A percentile compares a stretch with the other conserved stretches of the same genome.
Conservation (phyloP, 2,113 vertebrate species). For the Rhegmatorhina hoffmannsi region DNA sequence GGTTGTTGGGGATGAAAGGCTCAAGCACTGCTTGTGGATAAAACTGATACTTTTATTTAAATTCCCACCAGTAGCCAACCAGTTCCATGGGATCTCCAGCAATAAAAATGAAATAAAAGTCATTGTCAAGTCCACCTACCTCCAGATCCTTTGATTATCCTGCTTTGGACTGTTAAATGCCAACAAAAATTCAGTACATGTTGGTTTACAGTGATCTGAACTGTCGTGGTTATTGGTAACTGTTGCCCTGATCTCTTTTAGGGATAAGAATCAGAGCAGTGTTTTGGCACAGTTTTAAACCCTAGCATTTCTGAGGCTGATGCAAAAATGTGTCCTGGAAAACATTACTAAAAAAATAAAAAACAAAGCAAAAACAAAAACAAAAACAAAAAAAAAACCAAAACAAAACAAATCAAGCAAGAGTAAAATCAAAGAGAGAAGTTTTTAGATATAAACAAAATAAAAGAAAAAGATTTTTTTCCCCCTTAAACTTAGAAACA, state of each 20-base stretch:
- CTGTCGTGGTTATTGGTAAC: not conserved
- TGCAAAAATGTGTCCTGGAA: not conserved
- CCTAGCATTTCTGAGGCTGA: accelerated
- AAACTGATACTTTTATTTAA: not conserved
- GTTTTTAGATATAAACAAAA: not conserved
- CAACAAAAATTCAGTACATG: accelerated
- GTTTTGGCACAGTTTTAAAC: not conserved
- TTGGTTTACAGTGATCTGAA: not conserved
- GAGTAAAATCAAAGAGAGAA: not conserved
- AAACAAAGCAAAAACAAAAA: not conserved
- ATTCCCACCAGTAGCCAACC: not conserved
- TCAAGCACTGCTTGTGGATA: accelerated
- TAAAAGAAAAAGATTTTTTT: not conserved
- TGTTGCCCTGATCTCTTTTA: not conserved
- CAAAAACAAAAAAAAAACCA: too few species aligned
- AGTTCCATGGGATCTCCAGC: not conserved
- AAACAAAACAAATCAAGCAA: not conserved
- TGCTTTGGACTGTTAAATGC: not conserved
- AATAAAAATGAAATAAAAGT: not conserved
- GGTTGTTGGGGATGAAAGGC: not conserved
- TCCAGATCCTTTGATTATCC: not conserved
- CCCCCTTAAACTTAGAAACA: not conserved
- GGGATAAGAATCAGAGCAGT: not conserved
- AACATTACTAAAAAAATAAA: not conserved
- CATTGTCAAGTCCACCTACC: not conserved